Percentiles rank a stretch among this genome's conserved stretches.
Conservation (phyloP, 1,140 invertebrate species). For the Panagrolaimus sp. region DNA sequence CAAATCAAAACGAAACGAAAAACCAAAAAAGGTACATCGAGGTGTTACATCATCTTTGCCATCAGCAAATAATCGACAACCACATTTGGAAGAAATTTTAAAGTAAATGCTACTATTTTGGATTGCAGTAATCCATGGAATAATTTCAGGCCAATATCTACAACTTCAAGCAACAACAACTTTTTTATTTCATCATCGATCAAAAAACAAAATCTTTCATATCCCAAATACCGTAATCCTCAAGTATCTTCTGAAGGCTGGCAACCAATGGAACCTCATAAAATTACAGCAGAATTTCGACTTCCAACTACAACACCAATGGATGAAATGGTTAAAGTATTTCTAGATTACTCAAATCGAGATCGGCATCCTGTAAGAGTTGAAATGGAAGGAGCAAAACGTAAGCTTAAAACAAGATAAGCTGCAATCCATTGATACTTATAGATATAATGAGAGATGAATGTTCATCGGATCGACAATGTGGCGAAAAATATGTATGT, state of each 20-base stretch:
- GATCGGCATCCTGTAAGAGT: slow-evolving; percentile 18
- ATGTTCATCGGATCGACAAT: slow-evolving; percentile 19
- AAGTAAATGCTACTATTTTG: no score
- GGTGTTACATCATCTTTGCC: no score
- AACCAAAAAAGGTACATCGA: no score
- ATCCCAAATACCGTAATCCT: not conserved
- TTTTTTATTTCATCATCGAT: not conserved
- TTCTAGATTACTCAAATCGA: slow-evolving; percentile 23
- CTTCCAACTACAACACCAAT: not conserved
- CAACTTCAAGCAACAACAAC: not conserved
- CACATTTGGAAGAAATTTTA: no score
- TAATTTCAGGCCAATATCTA: not conserved
- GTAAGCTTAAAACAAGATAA: no score
- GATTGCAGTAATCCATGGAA: no score
- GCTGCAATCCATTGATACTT: not conserved
- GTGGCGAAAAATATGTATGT: slow-evolving; percentile 18
- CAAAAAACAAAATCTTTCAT: not conserved
- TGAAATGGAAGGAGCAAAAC: slow-evolving; percentile 13
- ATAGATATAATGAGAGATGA: slow-evolving; percentile 22
- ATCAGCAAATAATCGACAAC: no score
- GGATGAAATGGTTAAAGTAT: slow-evolving; percentile 2
- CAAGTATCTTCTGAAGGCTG: not conserved
- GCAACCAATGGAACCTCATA: not conserved
- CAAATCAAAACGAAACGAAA: no score
- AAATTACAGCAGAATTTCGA: not conserved